A percentile compares a stretch with the other conserved stretches of the same genome.
phyloP scores from a whole-genome alignment of 2,888 invertebrate species.

The Tortrix viridana region DNA sequence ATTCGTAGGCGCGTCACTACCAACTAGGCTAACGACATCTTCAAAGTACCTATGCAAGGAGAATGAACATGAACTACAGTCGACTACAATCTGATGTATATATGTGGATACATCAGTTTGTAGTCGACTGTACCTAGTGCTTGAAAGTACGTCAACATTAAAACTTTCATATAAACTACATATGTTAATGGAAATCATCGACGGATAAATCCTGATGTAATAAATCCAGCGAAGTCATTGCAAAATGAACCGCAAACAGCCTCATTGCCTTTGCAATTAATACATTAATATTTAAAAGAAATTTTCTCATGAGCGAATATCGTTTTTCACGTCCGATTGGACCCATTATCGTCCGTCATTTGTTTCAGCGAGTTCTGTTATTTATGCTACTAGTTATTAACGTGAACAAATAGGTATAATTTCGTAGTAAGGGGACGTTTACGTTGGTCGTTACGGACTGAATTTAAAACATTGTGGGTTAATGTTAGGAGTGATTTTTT shows the following conservation, averaged over 20 bases:
- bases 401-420: not conserved
- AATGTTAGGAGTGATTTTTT: too few species aligned
- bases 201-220: not conserved
- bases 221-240: not conserved
- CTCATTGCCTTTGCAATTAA: slow-evolving; percentile 7
- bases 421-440: not conserved
- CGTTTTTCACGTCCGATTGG: slow-evolving; percentile 9
- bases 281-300: slow-evolving; percentile 15
- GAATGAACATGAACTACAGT: too few species aligned
- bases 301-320: slow-evolving; percentile 10
- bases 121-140: too few species aligned
- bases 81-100: too few species aligned
- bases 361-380: slow-evolving; percentile 1
- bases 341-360: slow-evolving; percentile 4
- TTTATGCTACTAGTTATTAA: slow-evolving; percentile 4
- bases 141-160: too few species aligned
- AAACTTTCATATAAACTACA: too few species aligned
- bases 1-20: too few species aligned
- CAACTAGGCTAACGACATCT: too few species aligned
- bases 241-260: not conserved
- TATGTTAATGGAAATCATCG: too few species aligned
- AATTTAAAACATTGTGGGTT: too few species aligned
- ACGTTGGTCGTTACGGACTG: not conserved
- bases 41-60: too few species aligned
- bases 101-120: too few species aligned